Evolutionary conservation across 2,113 vertebrate genomes (phyloP).

Genomic region (Romanogobio albipinnatus): DNA sequence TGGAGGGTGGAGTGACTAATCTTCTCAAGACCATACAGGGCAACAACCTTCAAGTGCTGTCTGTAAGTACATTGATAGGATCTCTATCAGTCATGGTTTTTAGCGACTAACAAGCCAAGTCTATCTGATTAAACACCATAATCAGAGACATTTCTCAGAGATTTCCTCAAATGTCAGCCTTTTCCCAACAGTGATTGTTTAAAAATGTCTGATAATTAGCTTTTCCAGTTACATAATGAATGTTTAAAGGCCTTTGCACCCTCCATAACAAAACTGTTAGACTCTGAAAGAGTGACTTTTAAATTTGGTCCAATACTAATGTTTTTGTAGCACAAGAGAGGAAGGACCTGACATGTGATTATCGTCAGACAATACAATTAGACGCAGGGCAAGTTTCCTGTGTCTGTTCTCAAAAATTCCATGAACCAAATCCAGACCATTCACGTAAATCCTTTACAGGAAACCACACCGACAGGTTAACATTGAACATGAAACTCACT

Average conservation of each 20-base stretch:
- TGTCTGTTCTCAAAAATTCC: conserved; percentile 1
- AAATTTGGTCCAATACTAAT: conserved; percentile 10
- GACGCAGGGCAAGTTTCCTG: conserved; percentile 29
- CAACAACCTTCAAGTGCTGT: conserved; percentile 84
- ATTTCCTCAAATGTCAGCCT: background rate
- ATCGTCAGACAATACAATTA: conserved; percentile 28
- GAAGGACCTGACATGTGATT: conserved; percentile 26
- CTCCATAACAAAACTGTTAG: background rate
- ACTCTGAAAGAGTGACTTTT: conserved; percentile 4
- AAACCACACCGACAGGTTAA: background rate
- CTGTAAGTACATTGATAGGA: conserved; percentile 62
- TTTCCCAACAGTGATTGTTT: background rate
- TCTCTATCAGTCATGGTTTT: background rate
- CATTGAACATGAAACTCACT: background rate
- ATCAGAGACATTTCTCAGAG: background rate
- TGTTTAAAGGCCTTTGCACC: background rate
- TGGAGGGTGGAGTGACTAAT: conserved; percentile 92
- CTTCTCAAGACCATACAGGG: conserved; percentile 92
- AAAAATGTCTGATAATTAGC: background rate
- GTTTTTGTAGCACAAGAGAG: background rate
- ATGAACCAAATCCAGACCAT: background rate
- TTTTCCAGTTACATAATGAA: background rate
- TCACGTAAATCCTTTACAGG: background rate
- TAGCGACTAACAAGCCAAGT: background rate
- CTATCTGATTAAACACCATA: background rate